phyloP scores from a whole-genome alignment of 2,113 vertebrate species.

The Pachyramphus minor region DNA sequence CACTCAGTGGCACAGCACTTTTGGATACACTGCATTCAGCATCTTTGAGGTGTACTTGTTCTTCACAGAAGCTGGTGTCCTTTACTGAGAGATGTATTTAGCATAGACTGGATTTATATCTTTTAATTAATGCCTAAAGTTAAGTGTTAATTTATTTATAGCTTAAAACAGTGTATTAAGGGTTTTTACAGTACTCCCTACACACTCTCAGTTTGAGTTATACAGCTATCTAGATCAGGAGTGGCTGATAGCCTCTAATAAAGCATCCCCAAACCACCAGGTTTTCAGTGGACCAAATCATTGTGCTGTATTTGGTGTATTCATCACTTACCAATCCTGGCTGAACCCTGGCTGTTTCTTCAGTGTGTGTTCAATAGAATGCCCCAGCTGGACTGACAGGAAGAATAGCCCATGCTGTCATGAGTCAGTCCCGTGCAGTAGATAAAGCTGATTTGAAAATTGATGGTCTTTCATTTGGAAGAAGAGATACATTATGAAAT shows the following conservation, averaged over 20 bases:
- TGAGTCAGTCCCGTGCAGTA: not conserved
- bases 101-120: not conserved
- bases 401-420: not conserved
- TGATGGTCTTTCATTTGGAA: not conserved
- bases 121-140: not conserved
- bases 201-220: not conserved
- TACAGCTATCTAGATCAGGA: not conserved
- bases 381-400: not conserved
- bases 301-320: not conserved
- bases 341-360: not conserved
- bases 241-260: not conserved
- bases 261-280: not conserved
- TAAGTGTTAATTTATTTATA: not conserved
- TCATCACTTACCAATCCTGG: accelerated
- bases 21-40: not conserved
- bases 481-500: not conserved
- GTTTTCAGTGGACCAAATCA: not conserved
- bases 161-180: not conserved
- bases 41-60: not conserved
- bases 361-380: not conserved
- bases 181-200: not conserved
- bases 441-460: not conserved
- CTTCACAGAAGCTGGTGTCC: not conserved
- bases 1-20: not conserved
- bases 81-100: not conserved